Evolutionary conservation across 1,140 invertebrate genomes (phyloP).

Genomic region (Dolichoris vasculosae): DNA sequence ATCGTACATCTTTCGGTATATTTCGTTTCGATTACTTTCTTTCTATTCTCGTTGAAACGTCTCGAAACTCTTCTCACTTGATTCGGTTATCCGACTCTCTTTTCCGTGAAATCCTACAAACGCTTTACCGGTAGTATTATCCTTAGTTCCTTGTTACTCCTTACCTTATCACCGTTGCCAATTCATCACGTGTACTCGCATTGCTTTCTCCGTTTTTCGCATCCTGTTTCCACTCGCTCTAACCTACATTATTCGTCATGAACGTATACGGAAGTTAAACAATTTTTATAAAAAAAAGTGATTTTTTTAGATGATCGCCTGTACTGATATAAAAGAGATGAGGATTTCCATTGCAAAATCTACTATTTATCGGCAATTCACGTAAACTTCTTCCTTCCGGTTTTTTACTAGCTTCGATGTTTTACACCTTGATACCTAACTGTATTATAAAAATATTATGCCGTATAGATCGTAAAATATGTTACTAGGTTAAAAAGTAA

Average conservation of each 20-base stretch:
- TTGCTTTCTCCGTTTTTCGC: conserved; percentile 8
- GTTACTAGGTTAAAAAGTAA: not conserved
- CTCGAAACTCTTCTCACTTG: not conserved
- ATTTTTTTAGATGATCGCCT: not conserved
- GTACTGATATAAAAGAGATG: not conserved
- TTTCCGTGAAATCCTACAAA: not conserved
- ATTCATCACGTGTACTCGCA: not conserved
- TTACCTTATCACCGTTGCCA: not conserved
- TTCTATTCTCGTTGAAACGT: not conserved
- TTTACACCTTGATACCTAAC: not conserved
- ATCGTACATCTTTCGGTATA: not conserved
- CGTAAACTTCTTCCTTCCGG: not conserved
- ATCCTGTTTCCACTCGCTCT: not conserved
- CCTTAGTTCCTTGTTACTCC: not conserved
- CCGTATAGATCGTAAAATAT: not conserved
- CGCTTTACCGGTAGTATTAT: not conserved
- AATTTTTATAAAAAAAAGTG: not conserved
- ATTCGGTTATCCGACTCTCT: not conserved
- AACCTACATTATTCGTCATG: not conserved
- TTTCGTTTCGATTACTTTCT: not conserved
- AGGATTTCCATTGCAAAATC: not conserved
- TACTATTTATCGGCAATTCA: not conserved
- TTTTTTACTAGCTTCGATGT: not conserved
- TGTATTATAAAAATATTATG: not conserved
- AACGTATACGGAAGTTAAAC: not conserved